phyloP scores from a whole-genome alignment of 2,113 vertebrate genomes.

The Holacanthus passer region DNA sequence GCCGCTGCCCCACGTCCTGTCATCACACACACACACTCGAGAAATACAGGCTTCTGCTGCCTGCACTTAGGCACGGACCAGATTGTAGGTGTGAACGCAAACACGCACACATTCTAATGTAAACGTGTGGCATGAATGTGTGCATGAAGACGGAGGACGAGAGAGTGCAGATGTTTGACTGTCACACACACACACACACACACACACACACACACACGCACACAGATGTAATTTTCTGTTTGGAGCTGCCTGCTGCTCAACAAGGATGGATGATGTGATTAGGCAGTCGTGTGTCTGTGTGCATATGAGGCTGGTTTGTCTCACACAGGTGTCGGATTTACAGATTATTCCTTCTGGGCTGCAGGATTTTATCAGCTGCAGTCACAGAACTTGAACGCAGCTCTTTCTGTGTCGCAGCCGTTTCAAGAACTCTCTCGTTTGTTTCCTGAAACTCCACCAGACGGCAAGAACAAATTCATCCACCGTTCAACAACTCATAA shows the following conservation, averaged over 20 bases:
- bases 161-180: neutral
- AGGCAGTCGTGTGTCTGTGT: neutral
- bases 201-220: too few relatives aligned
- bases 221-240: neutral
- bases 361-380: neutral
- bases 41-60: too few relatives aligned
- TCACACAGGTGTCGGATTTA: neutral
- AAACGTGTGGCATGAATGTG: fast-evolving
- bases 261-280: neutral
- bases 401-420: neutral
- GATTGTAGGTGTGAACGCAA: neutral
- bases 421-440: neutral
- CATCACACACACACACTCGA: neutral
- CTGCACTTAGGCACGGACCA: neutral
- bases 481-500: neutral
- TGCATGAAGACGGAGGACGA: neutral
- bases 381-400: neutral
- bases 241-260: neutral
- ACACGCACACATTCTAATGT: too few relatives aligned
- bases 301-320: neutral
- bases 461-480: neutral
- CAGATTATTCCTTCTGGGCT: neutral
- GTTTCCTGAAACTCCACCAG: neutral
- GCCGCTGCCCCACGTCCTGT: constrained; percentile 1
- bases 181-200: neutral